Percentiles rank a stretch among this genome's conserved stretches.
These are phyloP conservation scores for Oscheius myriophilus DNA, from an alignment of 2,888 invertebrate genomes.

Conservation along the genomic window DNA sequence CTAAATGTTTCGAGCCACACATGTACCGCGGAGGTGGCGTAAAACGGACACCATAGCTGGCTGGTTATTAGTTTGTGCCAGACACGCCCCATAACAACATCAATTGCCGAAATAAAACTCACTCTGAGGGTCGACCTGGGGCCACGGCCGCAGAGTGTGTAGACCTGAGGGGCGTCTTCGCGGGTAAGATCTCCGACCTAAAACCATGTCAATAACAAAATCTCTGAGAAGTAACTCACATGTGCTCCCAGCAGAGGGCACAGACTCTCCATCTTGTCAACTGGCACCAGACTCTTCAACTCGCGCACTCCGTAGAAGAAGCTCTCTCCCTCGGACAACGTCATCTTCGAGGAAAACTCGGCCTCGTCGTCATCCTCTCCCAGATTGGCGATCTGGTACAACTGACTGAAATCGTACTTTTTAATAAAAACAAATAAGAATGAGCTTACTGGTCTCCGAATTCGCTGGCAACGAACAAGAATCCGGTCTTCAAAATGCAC, in stretches of 20 bases:
- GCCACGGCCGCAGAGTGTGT: conserved; percentile 93
- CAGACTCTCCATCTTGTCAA: conserved; percentile 77
- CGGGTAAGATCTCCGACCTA: conserved; percentile 80
- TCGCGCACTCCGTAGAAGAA: conserved; percentile 97
- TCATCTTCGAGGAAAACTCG: conserved; percentile 89
- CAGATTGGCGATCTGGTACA: conserved; percentile 98
- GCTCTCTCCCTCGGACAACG: conserved; percentile 92
- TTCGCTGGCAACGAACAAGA: conserved; percentile 96
- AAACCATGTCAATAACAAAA: conserved; percentile 16
- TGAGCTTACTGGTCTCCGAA: conserved; percentile 97
- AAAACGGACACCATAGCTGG: too few relatives aligned
- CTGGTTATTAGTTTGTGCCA: too few relatives aligned
- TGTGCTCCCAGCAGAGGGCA: conserved; percentile 52
- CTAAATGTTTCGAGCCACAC: too few relatives aligned
- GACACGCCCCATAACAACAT: too few relatives aligned
- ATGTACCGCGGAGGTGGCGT: too few relatives aligned
- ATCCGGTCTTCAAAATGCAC: conserved; percentile 98
- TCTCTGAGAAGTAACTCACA: conserved; percentile 31
- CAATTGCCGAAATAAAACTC: neutral
- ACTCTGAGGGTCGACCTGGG: conserved; percentile 87
- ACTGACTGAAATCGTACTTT: conserved; percentile 78
- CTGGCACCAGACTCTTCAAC: conserved; percentile 90
- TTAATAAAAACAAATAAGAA: neutral
- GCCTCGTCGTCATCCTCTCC: conserved; percentile 99
- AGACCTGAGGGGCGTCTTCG: conserved; percentile 98